These are phyloP conservation scores for Tipula lateralis DNA, from an alignment of 2,888 invertebrate species.

Conservation along the genomic window DNA sequence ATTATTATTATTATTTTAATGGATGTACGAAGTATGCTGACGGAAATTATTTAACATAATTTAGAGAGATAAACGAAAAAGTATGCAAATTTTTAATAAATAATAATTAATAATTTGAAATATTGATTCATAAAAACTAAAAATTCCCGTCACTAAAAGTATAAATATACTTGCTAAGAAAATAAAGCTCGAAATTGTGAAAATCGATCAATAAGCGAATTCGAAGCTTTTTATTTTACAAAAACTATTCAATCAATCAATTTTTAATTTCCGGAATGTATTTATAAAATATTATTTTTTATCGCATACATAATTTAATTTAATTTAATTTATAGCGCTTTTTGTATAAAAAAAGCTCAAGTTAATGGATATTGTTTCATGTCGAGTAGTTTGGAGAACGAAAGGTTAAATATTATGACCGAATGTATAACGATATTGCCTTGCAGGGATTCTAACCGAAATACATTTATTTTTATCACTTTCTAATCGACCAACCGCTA, in stretches of 20 bases:
- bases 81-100: neutral
- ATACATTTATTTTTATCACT: too few relatives aligned
- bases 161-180: neutral
- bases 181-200: neutral
- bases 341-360: too few relatives aligned
- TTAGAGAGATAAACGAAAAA: neutral
- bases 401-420: too few relatives aligned
- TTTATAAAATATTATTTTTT: neutral
- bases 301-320: neutral
- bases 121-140: neutral
- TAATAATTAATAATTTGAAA: neutral
- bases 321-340: neutral
- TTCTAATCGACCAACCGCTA: too few relatives aligned
- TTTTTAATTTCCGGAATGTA: slow-evolving; percentile 3
- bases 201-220: neutral
- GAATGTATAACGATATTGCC: too few relatives aligned
- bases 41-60: slow-evolving; percentile 5
- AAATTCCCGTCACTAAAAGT: neutral
- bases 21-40: neutral
- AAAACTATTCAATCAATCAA: neutral
- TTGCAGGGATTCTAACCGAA: too few relatives aligned
- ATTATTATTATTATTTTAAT: neutral
- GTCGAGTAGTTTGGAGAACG: too few relatives aligned
- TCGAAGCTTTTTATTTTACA: neutral
- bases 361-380: too few relatives aligned